Conservation (phyloP, 2,888 invertebrate genomes). For the Caenorhabditis sp. region DNA sequence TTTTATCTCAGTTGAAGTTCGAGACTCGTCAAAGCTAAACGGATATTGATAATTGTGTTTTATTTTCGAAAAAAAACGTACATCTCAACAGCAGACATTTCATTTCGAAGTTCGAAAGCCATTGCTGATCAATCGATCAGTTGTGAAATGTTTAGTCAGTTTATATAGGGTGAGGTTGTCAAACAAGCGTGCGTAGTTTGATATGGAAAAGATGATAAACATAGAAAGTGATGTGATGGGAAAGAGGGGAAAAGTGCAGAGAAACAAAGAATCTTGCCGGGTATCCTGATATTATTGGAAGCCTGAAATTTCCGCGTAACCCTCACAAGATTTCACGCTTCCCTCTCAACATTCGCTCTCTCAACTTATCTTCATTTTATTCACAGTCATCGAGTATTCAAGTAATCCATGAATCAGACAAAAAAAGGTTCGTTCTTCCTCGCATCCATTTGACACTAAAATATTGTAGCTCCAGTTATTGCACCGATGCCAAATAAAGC, state of each 20-base stretch:
- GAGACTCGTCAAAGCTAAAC: constrained; percentile 9
- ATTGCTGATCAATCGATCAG: neutral
- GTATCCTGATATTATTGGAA: too few relatives aligned
- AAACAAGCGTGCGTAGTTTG: neutral
- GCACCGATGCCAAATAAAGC: too few relatives aligned
- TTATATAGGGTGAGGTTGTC: neutral
- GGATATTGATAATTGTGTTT: neutral
- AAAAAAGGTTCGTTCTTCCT: too few relatives aligned
- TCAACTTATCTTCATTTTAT: too few relatives aligned
- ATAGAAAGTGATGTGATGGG: neutral
- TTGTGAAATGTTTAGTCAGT: neutral
- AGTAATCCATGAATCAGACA: too few relatives aligned
- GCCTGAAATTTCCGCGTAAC: too few relatives aligned
- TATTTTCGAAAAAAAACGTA: neutral
- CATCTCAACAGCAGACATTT: neutral
- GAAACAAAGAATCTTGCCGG: too few relatives aligned
- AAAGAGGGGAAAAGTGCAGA: neutral
- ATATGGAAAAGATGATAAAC: neutral
- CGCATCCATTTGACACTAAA: too few relatives aligned
- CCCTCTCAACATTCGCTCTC: too few relatives aligned
- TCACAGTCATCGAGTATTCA: too few relatives aligned
- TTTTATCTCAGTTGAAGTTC: neutral
- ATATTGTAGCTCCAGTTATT: too few relatives aligned
- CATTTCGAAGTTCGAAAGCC: neutral
- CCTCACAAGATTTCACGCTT: too few relatives aligned